Evolutionary conservation across 1,140 invertebrate genomes (phyloP).

Genomic region (Agrilus planipennis): DNA sequence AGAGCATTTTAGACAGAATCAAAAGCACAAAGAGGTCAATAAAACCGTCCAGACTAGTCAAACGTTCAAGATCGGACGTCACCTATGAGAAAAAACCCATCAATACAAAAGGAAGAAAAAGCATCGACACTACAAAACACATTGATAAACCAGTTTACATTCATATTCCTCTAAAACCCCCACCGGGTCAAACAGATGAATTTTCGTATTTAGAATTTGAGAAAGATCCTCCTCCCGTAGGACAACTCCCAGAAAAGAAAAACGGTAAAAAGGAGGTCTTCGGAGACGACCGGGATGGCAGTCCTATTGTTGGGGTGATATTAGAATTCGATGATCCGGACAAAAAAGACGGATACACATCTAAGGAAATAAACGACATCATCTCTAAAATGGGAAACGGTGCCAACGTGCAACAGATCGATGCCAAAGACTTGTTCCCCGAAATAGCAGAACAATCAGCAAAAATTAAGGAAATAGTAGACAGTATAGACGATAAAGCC

Average conservation of each 20-base stretch:
- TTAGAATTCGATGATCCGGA: too few species aligned
- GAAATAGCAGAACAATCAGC: too few species aligned
- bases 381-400: too few species aligned
- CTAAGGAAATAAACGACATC: too few species aligned
- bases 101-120: conserved; percentile 10
- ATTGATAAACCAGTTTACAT: conserved; percentile 26
- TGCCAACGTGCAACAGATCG: too few species aligned
- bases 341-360: too few species aligned
- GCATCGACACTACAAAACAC: conserved; percentile 5
- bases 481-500: too few species aligned
- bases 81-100: conserved; percentile 5
- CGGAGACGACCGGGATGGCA: too few species aligned
- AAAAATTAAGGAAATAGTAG: too few species aligned
- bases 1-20: conserved; percentile 24
- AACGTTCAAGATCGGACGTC: background rate
- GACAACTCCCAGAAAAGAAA: background rate
- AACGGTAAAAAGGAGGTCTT: too few species aligned
- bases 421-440: too few species aligned
- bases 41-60: conserved; percentile 24
- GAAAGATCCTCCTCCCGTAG: background rate
- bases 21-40: conserved; percentile 26
- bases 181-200: conserved; percentile 25
- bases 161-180: conserved; percentile 30
- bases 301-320: too few species aligned
- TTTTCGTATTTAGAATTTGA: conserved; percentile 25